Base-by-base conservation (phyloP, 2,888 invertebrate genomes). In the Bombylius major region DNA sequence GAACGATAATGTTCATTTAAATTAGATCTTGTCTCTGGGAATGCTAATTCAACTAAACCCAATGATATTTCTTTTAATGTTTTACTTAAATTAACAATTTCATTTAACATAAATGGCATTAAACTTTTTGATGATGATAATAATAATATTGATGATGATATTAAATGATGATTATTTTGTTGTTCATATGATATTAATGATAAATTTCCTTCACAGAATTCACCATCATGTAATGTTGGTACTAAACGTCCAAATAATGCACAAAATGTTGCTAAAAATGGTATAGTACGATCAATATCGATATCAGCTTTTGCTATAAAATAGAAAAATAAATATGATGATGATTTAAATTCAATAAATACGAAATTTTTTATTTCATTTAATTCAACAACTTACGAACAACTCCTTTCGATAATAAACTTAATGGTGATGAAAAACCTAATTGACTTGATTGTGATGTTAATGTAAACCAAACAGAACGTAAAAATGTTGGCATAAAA, bases 41-140 rank as follows among this genome's bases (percentile, higher is more conserved):
- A 90, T 0, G 91, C 91, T 51, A 93, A 75, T 67, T 92, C 89
- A 9, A 93, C 87, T 11, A 94, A 77, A 0, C 92, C 92, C 23
- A 93, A 76, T 64, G 89, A 89, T 6, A 89, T 84, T 59, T 89
- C 87, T 54, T 90, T 83, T 44, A 93, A 70, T 1, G 82, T 82
- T 54, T 83, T 80, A 54, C 86, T 86, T 63, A 93, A 76, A 5
- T 81, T 79, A 7, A 86, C 82, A 55, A 92, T 75, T 67, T 89
- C 89, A 0, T 77, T 73, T 59, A 88, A 80, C n/a, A 80, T 80
- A 68, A 92, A 93, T 0, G 90, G 72, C 71, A 72, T 71, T 4
- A 70, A 62, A 46, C 67, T 71, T 58, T 42, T 51, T 5, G 45
- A 11, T 36, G 36, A 36, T 36, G 36, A 9, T 36, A 36, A 36